Evolutionary conservation across 1,140 invertebrate species (phyloP).

Genomic region (Drosophila lacteicornis): DNA sequence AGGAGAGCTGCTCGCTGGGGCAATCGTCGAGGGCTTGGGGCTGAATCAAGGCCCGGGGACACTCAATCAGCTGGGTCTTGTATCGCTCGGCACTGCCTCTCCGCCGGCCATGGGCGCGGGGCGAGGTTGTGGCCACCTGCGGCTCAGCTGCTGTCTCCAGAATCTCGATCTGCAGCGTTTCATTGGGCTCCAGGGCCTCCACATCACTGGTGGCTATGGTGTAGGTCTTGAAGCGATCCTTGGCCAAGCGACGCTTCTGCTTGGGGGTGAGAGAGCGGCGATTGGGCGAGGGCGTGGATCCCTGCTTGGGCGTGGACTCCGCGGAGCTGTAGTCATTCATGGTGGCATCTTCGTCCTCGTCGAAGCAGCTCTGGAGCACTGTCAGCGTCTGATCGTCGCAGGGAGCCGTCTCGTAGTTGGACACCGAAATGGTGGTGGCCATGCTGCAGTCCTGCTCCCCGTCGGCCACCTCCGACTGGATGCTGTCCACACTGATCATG

Average conservation of each 20-base stretch:
- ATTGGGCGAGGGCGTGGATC: slow-evolving; percentile 60
- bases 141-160: slow-evolving; percentile 24
- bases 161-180: slow-evolving; percentile 77
- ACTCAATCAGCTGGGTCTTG: slow-evolving; percentile 77
- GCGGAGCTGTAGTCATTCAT: slow-evolving; percentile 87
- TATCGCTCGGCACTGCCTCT: slow-evolving; percentile 74
- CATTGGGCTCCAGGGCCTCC: slow-evolving; percentile 78
- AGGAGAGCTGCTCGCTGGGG: slow-evolving; percentile 85
- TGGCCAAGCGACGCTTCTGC: slow-evolving; percentile 89
- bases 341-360: slow-evolving; percentile 85
- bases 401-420: slow-evolving; percentile 81
- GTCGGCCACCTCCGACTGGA: slow-evolving; percentile 91
- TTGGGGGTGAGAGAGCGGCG: slow-evolving; percentile 89
- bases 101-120: slow-evolving; percentile 53
- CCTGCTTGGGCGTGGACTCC: slow-evolving; percentile 90
- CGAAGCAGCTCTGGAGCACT: slow-evolving; percentile 79
- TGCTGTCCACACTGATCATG: slow-evolving; percentile 93
- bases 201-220: slow-evolving; percentile 87
- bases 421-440: slow-evolving; percentile 78
- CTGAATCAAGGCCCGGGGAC: slow-evolving; percentile 51
- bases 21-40: slow-evolving; percentile 83
- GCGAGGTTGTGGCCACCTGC: slow-evolving; percentile 29
- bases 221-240: slow-evolving; percentile 92
- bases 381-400: slow-evolving; percentile 87
- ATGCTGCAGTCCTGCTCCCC: slow-evolving; percentile 65